These are phyloP conservation scores for Anser brachyrhynchus DNA, from an alignment of 2,113 vertebrate species.

Conservation along the genomic window DNA sequence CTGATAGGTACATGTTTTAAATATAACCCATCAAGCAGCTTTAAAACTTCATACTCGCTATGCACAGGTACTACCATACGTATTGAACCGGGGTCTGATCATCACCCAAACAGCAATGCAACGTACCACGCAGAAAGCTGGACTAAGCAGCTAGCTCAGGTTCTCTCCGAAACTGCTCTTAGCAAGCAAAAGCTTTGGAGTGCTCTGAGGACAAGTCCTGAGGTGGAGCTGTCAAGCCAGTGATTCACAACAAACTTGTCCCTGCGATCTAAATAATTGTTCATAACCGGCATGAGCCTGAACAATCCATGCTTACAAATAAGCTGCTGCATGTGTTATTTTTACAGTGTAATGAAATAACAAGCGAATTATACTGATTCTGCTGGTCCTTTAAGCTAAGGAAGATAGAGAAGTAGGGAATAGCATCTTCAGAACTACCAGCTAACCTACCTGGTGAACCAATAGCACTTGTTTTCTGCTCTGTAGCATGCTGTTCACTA, in stretches of 20 bases:
- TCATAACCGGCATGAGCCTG: rapidly evolving
- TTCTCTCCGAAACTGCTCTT: rapidly evolving
- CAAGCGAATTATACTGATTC: background rate
- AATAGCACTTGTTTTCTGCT: background rate
- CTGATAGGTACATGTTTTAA: background rate
- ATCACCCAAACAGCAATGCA: background rate
- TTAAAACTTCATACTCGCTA: background rate
- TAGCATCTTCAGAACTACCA: background rate
- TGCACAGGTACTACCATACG: background rate
- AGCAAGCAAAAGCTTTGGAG: background rate
- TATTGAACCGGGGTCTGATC: background rate
- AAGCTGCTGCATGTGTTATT: background rate
- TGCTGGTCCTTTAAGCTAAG: background rate
- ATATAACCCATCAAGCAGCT: background rate
- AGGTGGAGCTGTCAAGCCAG: background rate
- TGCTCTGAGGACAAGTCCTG: background rate
- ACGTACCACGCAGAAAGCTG: rapidly evolving
- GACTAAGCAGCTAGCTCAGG: background rate
- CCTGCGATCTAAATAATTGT: background rate
- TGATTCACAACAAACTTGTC: background rate
- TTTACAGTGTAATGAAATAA: background rate
- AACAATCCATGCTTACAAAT: background rate
- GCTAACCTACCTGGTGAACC: rapidly evolving
- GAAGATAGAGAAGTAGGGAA: rapidly evolving
- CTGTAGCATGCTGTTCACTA: background rate